Percentiles rank a stretch among this genome's conserved stretches.
Conservation (phyloP, 2,113 vertebrate species). For the Bos taurus region ARS-UCD2.0 NC_037329.1:110777001-110777500, state of each 20-base stretch:
- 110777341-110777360: not conserved
- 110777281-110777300: not conserved
- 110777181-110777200: not conserved
- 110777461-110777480: not conserved
- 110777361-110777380: not conserved
- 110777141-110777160: not conserved
- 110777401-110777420: not conserved
- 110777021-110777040: not conserved
- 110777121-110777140: not conserved
- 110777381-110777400: not conserved
- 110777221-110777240: not conserved
- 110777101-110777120: not conserved
- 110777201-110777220: not conserved
- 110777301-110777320: not conserved
- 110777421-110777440: not conserved
- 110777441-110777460: not conserved
- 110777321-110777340: not conserved
- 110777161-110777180: not conserved
- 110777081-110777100: not conserved
- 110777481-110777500: rapidly evolving
- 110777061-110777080: not conserved
- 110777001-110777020: not conserved
- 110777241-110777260: constrained; percentile 23
- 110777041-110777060: not conserved
- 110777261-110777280: not conserved